A percentile compares a stretch with the other conserved stretches of the same genome.
phyloP scores from a whole-genome alignment of 2,797 vertebrate genomes.

The Bryconaethiops microstoma region DNA sequence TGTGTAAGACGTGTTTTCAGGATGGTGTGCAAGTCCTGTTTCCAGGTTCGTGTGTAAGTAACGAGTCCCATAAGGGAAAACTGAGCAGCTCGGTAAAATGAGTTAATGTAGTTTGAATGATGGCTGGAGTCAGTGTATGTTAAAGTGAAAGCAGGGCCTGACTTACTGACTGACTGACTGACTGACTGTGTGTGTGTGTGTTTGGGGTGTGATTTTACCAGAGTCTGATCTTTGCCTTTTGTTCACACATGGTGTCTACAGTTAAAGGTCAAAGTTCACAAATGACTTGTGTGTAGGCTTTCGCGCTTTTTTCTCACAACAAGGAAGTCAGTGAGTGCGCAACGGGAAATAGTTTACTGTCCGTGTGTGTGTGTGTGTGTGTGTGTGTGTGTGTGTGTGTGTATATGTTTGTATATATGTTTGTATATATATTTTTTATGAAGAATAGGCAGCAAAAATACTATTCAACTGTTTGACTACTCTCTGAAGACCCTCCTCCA shows the following conservation, averaged over 20 bases:
- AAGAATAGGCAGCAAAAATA: too few species aligned
- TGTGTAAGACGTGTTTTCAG: too few species aligned
- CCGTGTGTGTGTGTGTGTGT: too few species aligned
- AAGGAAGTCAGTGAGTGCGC: slow-evolving; percentile 7
- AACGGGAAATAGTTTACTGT: slow-evolving; percentile 12
- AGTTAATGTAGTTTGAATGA: neutral
- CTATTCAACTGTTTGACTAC: too few species aligned
- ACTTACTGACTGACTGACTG: too few species aligned
- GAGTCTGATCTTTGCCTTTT: neutral
- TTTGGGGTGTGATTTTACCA: neutral
- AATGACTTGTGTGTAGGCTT: slow-evolving; percentile 7
- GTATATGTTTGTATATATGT: too few species aligned
- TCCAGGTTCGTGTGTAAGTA: neutral
- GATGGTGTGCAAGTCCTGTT: too few species aligned
- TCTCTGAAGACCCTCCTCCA: neutral
- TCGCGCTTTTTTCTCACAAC: slow-evolving; percentile 13
- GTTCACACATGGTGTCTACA: neutral
- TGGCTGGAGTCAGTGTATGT: neutral
- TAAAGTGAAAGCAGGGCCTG: neutral
- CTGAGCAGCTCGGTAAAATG: neutral
- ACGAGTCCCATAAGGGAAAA: neutral
- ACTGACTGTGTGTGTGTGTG: too few species aligned
- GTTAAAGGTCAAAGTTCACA: slow-evolving; percentile 26
- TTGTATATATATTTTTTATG: too few species aligned
- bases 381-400: too few species aligned